phyloP scores from a whole-genome alignment of 2,888 invertebrate genomes.

The Tanypteryx hageni region DNA sequence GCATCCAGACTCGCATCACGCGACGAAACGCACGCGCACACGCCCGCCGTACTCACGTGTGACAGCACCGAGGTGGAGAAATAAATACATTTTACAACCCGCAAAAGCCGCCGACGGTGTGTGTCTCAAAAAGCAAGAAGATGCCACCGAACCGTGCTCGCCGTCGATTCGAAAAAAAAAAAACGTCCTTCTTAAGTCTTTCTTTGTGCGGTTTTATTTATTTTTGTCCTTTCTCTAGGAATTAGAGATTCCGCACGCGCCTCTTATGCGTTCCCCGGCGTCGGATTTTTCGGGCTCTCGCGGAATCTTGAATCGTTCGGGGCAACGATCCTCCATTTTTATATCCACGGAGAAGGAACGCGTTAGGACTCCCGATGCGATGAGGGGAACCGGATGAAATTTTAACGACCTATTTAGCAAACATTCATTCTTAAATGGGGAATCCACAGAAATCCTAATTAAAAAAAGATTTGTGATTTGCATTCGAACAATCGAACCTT shows the following conservation, averaged over 20 bases:
- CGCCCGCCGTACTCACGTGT: neutral
- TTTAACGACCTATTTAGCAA: conserved; percentile 15
- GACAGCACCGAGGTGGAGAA: neutral
- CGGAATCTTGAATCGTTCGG: neutral
- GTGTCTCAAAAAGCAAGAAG: no score
- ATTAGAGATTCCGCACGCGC: conserved; percentile 24
- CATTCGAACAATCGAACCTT: no score
- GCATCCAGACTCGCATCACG: neutral
- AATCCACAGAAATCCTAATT: neutral
- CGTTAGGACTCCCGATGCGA: neutral
- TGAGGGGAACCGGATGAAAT: neutral
- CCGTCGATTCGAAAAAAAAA: no score
- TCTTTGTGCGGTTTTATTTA: no score
- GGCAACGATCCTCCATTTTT: neutral
- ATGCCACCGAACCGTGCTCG: no score
- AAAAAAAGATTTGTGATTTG: no score
- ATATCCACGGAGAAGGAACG: neutral
- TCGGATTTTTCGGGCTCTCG: neutral
- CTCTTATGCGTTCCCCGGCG: neutral
- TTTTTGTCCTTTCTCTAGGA: no score
- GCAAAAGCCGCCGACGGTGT: no score
- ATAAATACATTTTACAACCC: neutral
- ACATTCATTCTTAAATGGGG: neutral
- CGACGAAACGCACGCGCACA: neutral
- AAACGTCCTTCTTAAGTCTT: no score